Percentiles rank a stretch among this genome's conserved stretches.
Conservation (phyloP, 2,797 vertebrate species). For the Melanotaenia boesemani region DNA sequence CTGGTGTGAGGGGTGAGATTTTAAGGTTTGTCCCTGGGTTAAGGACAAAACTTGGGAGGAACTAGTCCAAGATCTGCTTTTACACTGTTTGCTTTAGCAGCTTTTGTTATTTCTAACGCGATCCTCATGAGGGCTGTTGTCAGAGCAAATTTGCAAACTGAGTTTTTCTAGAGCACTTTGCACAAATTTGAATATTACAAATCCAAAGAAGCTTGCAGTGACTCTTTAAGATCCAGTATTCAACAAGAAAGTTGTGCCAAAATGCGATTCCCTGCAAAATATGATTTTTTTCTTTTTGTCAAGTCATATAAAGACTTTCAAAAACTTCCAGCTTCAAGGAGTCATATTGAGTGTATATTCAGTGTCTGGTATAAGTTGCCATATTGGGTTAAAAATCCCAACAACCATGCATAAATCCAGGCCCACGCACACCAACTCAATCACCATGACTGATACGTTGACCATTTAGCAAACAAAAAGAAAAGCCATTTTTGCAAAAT, state of each 20-base stretch:
- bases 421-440: background rate
- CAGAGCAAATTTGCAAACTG: background rate
- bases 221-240: background rate
- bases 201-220: background rate
- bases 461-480: background rate
- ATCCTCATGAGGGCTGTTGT: no score
- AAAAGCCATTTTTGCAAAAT: background rate
- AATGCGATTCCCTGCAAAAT: background rate
- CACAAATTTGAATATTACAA: background rate
- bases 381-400: background rate
- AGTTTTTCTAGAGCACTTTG: background rate
- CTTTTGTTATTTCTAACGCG: background rate
- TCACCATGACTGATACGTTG: background rate
- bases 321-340: no score
- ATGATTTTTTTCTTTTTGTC: no score
- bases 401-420: background rate
- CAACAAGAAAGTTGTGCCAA: background rate
- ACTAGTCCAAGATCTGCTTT: constrained; percentile 21
- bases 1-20: background rate
- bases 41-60: constrained; percentile 25
- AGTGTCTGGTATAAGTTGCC: background rate
- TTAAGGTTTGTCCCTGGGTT: constrained; percentile 40
- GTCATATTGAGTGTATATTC: background rate
- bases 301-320: no score
- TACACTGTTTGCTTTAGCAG: background rate